Evolutionary conservation across 2,888 invertebrate genomes (phyloP), one percentile per base, ranked within the genome.

Genomic region (Pyrgus malvae): DNA sequence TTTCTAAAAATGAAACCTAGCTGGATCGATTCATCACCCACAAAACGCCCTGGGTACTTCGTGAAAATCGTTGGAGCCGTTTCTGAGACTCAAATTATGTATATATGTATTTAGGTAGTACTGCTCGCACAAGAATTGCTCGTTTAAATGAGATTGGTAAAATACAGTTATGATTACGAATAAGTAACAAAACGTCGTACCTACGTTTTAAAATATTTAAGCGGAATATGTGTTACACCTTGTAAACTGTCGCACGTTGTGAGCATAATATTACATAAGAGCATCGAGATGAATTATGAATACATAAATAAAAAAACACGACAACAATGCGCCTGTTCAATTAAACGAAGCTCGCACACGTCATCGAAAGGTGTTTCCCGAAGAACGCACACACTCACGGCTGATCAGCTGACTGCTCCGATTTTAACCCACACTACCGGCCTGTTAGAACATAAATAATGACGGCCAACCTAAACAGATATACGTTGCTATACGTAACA

Each of bases 321-420:
- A 78, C 77, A 89, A 88, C 88, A 89, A 88, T 88, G 85, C 80
- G 84, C 84, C 83, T 83, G 83, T 85, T 89, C 87, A 90, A 89
- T 90, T 90, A 89, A 87, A 84, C 83, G 82, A 77, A 86, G 81
- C 85, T 82, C 81, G 82, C 73, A 82, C 83, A 85, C 90, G 89
- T 90, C 89, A 90, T 89, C 88, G 81, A 83, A 89, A 89, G 90
- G 90, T 90, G 90, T 90, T 90, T 89, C 90, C 90, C 90, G 85
- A 90, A 88, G 90, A 89, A 89, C 90, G 90, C 82, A 81, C 65
- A 57, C 63, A 64, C 63, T 65, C 61, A 58, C 62, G 83, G 80
- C 80, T 80, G 81, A 88, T 86, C 89, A 90, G 89, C 89, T 89
- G 89, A 89, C 83, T 89, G 89, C 89, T 89, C 89, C 83, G 89